Evolutionary conservation across 2,797 vertebrate genomes (phyloP), one percentile per base, ranked within the genome.

Genomic region (Cottoperca gobio): DNA sequence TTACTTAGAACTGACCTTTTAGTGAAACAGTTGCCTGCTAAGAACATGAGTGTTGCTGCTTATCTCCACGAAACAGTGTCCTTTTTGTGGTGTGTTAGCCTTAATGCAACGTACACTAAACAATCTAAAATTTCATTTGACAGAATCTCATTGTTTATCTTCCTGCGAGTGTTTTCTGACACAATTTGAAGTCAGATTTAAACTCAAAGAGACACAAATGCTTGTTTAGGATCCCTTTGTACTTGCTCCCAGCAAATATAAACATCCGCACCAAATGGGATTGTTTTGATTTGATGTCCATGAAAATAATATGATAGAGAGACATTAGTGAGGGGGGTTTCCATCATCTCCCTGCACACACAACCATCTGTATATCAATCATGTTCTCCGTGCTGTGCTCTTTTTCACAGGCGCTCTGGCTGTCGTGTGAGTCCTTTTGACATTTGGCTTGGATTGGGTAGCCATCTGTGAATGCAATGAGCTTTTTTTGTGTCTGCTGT

Each of bases 401-500:
- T 63, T 81, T 76, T 31, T 81, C 76, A 49, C 90, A 88, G 91
- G 88, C 91, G 88, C 76, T 76, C 68, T 8, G 42, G 54, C 78
- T 83, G 83, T 83, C 83, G 75, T 68, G 13, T 14, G 70, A 86
- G 81, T 68, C 81, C 77, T 83, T 87, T 69, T 93, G 91, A 86
- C 88, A 92, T 93, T 93, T 93, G 85, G 84, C 65, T 79, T 74
- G 88, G 87, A 88, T 92, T 78, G 78, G 76, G 67, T 26, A 62
- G 76, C 89, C 91, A 92, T 92, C 93, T 94, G 91, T 87, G 86
- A 78, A 70, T 84, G 79, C 78, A 78, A 90, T 84, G 79, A 87
- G 79, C n/a, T 90, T 82, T 90, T 71, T 45, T n/a, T n/a, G n/a
- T n/a, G n/a, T n/a, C 76, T 57, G 45, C 50, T n/a, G 23, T 65